Base-by-base conservation (phyloP, 2,113 vertebrate genomes). In the Lipophrys pholis region DNA sequence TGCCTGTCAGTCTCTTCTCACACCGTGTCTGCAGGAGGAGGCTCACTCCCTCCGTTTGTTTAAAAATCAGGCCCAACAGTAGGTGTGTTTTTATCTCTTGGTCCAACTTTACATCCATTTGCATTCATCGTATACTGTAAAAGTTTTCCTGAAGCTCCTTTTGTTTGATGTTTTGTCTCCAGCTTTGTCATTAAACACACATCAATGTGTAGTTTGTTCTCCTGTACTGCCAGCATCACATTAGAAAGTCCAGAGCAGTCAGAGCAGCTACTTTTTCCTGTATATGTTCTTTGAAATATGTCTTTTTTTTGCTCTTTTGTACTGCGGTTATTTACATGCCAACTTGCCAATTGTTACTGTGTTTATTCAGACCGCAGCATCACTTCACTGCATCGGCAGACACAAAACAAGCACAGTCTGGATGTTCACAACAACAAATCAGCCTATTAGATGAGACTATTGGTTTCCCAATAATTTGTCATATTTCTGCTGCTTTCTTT, bases 1-100 rank as follows among this genome's bases (percentile, higher is more conserved):
- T 2, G 53, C 21, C 89, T 87, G 92, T 93, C 93, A 92, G 57
- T 93, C 90, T 84, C 21, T 73, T 69, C 67, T 63, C 73, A 49
- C 73, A 39, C 67, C 52, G 49, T 74, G 54, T 65, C 68, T 42
- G 52, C 36, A 77, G 70, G 50, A 55, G 58, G 39, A 21, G 38
- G 17, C 60, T 49, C 9, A 0, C 11, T 15, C 35, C 53, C 46
- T 6, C 40, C 5, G 43, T 58, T 50, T 86, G 71, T 86, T 76
- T 76, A 46, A 54, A 74, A 58, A 64, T 60, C 53, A 57, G 15
- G 56, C 52, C 64, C 11, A 45, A 66, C 68, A 70, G 42, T 50
- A 38, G 59, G 21, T 30, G 21, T 30, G 21, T 30, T 30, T 30
- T 30, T 2, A 30, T 30, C 21, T 30, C 21, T 30, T 30, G 21